Evolutionary conservation across 2,888 invertebrate genomes (phyloP).

Genomic region (Monopis laevigella): DNA sequence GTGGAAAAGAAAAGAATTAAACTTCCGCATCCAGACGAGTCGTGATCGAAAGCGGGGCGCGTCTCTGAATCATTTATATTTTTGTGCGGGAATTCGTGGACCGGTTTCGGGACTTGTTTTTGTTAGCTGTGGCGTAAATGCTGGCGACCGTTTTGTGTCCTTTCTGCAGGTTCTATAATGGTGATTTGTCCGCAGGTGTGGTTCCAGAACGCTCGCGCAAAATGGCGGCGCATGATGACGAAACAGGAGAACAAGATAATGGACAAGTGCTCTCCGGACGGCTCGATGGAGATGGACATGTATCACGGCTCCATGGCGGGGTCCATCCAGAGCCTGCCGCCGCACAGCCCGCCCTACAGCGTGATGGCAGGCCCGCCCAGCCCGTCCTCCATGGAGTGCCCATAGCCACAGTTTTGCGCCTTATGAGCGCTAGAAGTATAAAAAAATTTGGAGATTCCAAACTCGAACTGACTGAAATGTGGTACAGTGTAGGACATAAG

Average conservation of each 20-base stretch:
- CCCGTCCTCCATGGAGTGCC: constrained; percentile 78
- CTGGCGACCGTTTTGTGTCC: constrained; percentile 7
- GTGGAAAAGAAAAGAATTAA: constrained; percentile 29
- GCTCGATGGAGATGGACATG: constrained; percentile 71
- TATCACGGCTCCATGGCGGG: constrained; percentile 72
- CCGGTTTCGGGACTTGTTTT: constrained; percentile 3
- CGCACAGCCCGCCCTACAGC: constrained; percentile 77
- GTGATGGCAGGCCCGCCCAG: constrained; percentile 73
- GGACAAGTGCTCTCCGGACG: constrained; percentile 75
- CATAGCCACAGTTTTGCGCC: constrained; percentile 67
- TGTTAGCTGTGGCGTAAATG: constrained; percentile 3
- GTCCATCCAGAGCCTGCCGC: constrained; percentile 71
- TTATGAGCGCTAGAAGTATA: constrained; percentile 24
- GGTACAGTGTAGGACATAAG: too few relatives aligned
- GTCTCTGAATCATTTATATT: constrained; percentile 7
- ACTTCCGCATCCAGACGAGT: constrained; percentile 29
- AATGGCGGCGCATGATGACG: constrained; percentile 89
- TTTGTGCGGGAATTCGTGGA: constrained; percentile 2
- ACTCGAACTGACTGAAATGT: too few relatives aligned
- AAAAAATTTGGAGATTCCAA: too few relatives aligned
- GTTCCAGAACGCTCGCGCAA: constrained; percentile 95
- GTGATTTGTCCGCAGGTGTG: constrained; percentile 86
- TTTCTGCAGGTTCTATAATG: too few relatives aligned
- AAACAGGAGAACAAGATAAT: constrained; percentile 80
- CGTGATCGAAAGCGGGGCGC: constrained; percentile 3